A percentile compares a stretch with the other conserved stretches of the same genome.
Evolutionary conservation across 2,113 vertebrate species (phyloP).

Genomic region (Mus musculus): GRCm39 chr1:182911001-182911500

Average conservation of each 20-base stretch:
- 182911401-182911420: slow-evolving; percentile 36
- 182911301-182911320: neutral
- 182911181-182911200: neutral
- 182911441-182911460: slow-evolving; percentile 45
- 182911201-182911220: neutral
- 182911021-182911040: neutral
- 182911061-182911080: neutral
- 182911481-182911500: slow-evolving; percentile 36
- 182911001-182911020: neutral
- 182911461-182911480: slow-evolving; percentile 40
- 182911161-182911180: neutral
- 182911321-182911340: neutral
- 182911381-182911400: neutral
- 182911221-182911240: neutral
- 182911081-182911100: neutral
- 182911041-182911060: neutral
- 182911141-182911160: slow-evolving; percentile 11
- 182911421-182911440: slow-evolving; percentile 30
- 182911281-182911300: neutral
- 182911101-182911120: neutral
- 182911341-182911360: neutral
- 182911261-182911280: slow-evolving; percentile 33
- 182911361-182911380: neutral
- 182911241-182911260: neutral
- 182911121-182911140: neutral